These are phyloP conservation scores for Sisor rabdophorus DNA, from an alignment of 2,113 vertebrate species.

Conservation along the genomic window DNA sequence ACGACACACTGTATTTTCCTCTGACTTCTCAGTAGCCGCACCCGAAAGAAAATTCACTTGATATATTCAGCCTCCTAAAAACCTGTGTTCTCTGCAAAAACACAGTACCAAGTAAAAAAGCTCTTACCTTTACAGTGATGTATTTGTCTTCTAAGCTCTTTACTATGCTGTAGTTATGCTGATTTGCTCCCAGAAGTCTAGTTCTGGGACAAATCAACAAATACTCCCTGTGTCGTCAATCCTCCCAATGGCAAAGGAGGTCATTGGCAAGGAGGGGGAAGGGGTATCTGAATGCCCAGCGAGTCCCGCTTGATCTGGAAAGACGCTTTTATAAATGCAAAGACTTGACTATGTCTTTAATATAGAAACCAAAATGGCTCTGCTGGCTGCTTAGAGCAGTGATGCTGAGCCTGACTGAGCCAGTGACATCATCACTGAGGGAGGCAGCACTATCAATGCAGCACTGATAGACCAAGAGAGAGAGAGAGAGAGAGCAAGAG, in stretches of 20 bases:
- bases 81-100: constrained; percentile 34
- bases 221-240: constrained; percentile 47
- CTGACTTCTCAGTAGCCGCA: constrained; percentile 63
- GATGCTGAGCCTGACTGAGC: constrained; percentile 71
- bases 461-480: constrained; percentile 26
- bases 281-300: constrained; percentile 20
- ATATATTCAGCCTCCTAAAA: constrained; percentile 56
- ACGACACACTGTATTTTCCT: constrained; percentile 38
- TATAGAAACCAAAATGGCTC: constrained; percentile 70
- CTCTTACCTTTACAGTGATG: constrained; percentile 48
- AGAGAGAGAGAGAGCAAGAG: constrained; percentile 32
- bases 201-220: constrained; percentile 41
- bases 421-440: constrained; percentile 70
- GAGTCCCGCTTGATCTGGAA: constrained; percentile 26
- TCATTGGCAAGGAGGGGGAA: neutral
- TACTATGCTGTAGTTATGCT: constrained; percentile 15
- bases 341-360: constrained; percentile 33
- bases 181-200: constrained; percentile 16
- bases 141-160: constrained; percentile 39
- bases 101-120: constrained; percentile 20
- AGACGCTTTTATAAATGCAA: constrained; percentile 8
- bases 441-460: constrained; percentile 69
- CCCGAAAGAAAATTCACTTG: constrained; percentile 60
- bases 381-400: constrained; percentile 57
- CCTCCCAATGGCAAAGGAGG: constrained; percentile 22